A percentile compares a stretch with the other conserved stretches of the same genome.
Conservation (phyloP, 2,113 vertebrate species). For the Gallinago paraguaiae region DNA sequence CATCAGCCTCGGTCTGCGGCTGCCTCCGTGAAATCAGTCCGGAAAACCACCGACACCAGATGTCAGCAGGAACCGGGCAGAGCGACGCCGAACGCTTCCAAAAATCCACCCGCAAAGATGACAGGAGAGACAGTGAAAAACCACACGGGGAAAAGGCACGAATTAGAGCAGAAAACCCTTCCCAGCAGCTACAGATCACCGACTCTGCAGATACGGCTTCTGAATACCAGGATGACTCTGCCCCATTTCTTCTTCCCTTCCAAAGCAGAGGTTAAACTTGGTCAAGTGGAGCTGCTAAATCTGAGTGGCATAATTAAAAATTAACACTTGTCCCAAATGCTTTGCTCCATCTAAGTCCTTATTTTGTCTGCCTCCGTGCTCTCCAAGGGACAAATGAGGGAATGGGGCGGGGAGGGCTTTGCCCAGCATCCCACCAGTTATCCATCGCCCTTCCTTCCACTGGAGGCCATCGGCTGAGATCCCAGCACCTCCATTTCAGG, state of each 20-base stretch:
- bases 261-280: neutral
- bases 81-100: neutral
- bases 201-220: neutral
- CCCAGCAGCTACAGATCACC: neutral
- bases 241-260: neutral
- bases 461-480: neutral
- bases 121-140: neutral
- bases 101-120: neutral
- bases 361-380: neutral
- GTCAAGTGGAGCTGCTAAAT: conserved; percentile 1
- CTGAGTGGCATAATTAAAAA: conserved; percentile 17
- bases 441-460: neutral
- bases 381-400: neutral
- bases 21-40: neutral
- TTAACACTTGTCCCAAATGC: neutral
- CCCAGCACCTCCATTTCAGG: neutral
- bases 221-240: neutral
- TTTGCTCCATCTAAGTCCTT: neutral
- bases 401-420: neutral
- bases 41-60: neutral
- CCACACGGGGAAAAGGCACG: neutral
- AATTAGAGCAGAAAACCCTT: conserved; percentile 23
- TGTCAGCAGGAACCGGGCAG: neutral
- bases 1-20: neutral
- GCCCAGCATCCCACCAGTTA: neutral